These are phyloP conservation scores for Hydrocynus forskahlii DNA, from an alignment of 2,797 vertebrate genomes.

Conservation along the genomic window DNA sequence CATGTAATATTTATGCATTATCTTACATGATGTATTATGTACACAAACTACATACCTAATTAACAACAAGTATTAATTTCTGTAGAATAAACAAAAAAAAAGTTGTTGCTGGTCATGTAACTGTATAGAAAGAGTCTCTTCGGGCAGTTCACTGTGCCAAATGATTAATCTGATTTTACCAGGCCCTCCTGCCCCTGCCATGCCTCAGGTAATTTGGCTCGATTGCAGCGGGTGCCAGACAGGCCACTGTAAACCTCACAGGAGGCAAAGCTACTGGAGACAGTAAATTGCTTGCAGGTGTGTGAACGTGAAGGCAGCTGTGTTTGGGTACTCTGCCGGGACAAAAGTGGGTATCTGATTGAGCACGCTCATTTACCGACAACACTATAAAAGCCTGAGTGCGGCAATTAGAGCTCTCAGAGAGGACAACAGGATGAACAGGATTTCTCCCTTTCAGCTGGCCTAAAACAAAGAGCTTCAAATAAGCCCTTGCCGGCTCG, in stretches of 20 bases:
- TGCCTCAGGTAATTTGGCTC: conserved; percentile 28
- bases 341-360: conserved; percentile 73
- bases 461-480: conserved; percentile 28
- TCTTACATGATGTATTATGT: neutral
- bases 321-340: conserved; percentile 69
- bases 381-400: conserved; percentile 75
- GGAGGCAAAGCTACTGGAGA: conserved; percentile 64
- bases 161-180: conserved; percentile 4
- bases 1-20: neutral
- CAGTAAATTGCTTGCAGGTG: conserved; percentile 75
- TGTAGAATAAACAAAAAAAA: neutral
- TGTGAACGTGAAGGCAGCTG: conserved; percentile 65
- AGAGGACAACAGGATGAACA: conserved; percentile 52
- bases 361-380: conserved; percentile 73
- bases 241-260: conserved; percentile 58
- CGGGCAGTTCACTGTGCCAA: neutral
- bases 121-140: neutral
- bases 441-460: conserved; percentile 61
- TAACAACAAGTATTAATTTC: neutral
- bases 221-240: conserved; percentile 23
- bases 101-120: neutral
- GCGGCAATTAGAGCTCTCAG: conserved; percentile 75
- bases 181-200: neutral
- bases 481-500: conserved; percentile 8
- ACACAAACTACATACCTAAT: neutral